These are phyloP conservation scores for Zygogramma bicolorata DNA, from an alignment of 2,888 invertebrate genomes.

Conservation along the genomic window DNA sequence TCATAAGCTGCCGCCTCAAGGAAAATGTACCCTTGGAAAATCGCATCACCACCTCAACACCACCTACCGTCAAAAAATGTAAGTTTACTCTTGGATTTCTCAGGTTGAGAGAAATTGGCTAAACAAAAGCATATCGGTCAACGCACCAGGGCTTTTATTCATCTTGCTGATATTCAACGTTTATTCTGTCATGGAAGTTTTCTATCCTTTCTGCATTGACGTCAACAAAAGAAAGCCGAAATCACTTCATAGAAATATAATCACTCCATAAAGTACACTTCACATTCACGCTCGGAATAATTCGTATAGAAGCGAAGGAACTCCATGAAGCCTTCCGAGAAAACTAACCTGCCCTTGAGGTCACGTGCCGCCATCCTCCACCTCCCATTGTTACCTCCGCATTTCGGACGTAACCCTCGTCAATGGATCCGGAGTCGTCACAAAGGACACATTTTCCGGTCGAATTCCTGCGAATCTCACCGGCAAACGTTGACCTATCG, in stretches of 20 bases:
- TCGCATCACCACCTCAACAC: too few species aligned
- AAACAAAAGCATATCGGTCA: too few species aligned
- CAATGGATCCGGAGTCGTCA: neutral
- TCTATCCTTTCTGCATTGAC: too few species aligned
- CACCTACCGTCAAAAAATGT: too few species aligned
- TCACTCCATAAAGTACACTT: neutral
- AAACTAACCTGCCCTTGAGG: neutral
- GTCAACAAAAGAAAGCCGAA: too few species aligned
- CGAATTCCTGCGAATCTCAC: neutral
- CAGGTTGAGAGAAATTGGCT: too few species aligned
- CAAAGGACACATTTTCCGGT: slow-evolving; percentile 3
- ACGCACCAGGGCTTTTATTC: too few species aligned
- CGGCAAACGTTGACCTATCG: neutral
- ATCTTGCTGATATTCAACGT: too few species aligned
- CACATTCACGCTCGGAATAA: neutral
- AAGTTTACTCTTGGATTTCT: too few species aligned
- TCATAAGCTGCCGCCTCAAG: too few species aligned
- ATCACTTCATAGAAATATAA: neutral
- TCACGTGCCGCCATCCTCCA: neutral
- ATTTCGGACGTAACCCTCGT: neutral
- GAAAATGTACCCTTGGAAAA: too few species aligned
- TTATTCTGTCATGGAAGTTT: too few species aligned
- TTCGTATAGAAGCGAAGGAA: neutral
- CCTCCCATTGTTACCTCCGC: slow-evolving; percentile 1
- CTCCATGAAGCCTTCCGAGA: neutral